Conservation (phyloP, 1,140 invertebrate species). For the Akabosia matsudoensis region DNA sequence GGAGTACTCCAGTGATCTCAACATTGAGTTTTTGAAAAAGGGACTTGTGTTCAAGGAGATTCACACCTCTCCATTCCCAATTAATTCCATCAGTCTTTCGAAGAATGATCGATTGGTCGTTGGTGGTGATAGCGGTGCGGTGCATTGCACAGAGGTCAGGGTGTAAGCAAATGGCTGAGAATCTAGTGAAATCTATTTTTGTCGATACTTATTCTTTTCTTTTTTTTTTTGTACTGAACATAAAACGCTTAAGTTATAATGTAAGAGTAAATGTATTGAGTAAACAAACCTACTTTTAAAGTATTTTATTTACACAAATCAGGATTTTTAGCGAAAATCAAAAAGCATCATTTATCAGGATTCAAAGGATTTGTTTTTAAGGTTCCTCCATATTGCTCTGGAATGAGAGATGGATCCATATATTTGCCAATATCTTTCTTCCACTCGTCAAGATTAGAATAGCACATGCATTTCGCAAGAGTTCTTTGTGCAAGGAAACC, state of each 20-base stretch:
- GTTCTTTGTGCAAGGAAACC: background rate
- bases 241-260: too few species aligned
- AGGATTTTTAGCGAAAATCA: too few species aligned
- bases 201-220: too few species aligned
- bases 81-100: conserved; percentile 40
- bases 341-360: too few species aligned
- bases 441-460: background rate
- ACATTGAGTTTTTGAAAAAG: conserved; percentile 36
- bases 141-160: conserved; percentile 35
- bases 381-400: background rate
- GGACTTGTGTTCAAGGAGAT: conserved; percentile 34
- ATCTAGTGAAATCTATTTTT: background rate
- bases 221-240: too few species aligned
- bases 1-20: conserved; percentile 26
- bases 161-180: too few species aligned
- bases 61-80: conserved; percentile 34
- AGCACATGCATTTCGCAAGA: background rate
- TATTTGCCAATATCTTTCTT: background rate
- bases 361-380: background rate
- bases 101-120: conserved; percentile 36
- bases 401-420: background rate
- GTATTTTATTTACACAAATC: too few species aligned
- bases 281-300: too few species aligned
- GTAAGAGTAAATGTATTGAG: too few species aligned
- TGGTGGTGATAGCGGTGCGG: conserved; percentile 40